These are phyloP conservation scores for Apus apus DNA, from an alignment of 2,113 vertebrate species.

Conservation along the genomic window DNA sequence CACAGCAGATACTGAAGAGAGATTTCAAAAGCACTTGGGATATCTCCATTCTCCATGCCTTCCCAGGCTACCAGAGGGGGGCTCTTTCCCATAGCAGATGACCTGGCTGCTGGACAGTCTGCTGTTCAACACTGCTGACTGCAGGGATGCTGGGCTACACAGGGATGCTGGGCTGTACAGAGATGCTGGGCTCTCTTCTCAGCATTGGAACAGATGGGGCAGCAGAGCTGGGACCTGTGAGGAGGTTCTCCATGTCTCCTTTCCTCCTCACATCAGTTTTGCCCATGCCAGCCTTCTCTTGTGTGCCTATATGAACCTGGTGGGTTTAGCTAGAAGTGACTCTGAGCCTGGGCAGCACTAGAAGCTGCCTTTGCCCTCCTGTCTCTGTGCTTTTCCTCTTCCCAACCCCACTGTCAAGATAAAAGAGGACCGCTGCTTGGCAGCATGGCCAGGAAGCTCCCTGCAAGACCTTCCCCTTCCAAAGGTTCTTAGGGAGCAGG, in stretches of 20 bases:
- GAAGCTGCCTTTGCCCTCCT: not conserved
- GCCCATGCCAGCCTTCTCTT: not conserved
- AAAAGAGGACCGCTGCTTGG: not conserved
- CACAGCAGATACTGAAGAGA: not conserved
- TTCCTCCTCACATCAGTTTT: not conserved
- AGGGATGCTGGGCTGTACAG: not conserved
- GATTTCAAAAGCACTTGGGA: not conserved
- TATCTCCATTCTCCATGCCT: not conserved
- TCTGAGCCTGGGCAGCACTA: not conserved
- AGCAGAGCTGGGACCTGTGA: not conserved
- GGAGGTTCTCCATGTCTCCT: not conserved
- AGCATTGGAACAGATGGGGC: not conserved
- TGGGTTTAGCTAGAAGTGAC: not conserved
- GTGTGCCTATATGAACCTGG: not conserved
- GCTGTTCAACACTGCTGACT: not conserved
- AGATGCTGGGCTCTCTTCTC: not conserved
- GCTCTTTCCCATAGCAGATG: not conserved
- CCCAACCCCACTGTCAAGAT: not conserved
- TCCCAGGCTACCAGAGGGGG: accelerated
- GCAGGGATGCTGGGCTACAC: not conserved
- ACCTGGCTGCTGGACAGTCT: not conserved
- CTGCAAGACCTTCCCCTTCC: not conserved
- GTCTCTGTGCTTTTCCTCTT: not conserved
- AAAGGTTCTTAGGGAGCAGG: not conserved
- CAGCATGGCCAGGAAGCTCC: not conserved